Percentiles rank a stretch among this genome's conserved stretches.
Evolutionary conservation across 2,797 vertebrate genomes (phyloP).

Genomic region (Protosalanx chinensis): DNA sequence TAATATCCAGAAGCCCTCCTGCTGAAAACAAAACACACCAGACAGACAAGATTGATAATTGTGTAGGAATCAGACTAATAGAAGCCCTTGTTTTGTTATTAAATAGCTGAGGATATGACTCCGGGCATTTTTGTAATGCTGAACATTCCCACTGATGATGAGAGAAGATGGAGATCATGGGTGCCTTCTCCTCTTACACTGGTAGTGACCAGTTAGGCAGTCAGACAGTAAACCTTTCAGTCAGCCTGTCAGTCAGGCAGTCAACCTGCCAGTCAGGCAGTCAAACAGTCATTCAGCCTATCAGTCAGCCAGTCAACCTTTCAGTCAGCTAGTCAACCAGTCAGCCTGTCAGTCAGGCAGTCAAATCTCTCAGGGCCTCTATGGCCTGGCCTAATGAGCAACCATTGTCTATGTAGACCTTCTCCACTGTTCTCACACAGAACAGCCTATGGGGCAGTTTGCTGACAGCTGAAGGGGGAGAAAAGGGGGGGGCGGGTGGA

Average conservation of each 20-base stretch:
- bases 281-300: no score
- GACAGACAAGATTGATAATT: slow-evolving; percentile 12
- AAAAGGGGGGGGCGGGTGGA: slow-evolving; percentile 3
- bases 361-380: no score
- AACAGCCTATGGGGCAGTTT: neutral
- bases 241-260: no score
- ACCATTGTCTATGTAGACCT: no score
- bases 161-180: neutral
- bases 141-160: slow-evolving; percentile 51
- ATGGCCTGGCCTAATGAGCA: no score
- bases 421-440: neutral
- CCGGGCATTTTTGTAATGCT: slow-evolving; percentile 46
- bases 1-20: neutral
- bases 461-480: slow-evolving; percentile 42
- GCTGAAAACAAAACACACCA: neutral
- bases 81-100: slow-evolving; percentile 6
- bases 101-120: slow-evolving; percentile 21
- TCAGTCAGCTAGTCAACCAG: no score
- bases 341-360: no score
- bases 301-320: no score
- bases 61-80: slow-evolving; percentile 23
- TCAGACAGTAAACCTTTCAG: no score
- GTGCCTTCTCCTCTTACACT: neutral
- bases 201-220: no score
- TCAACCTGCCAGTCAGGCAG: no score